Evolutionary conservation across 1,140 invertebrate species (phyloP), one percentile per base, ranked within the genome.

Genomic region (Formica exsecta): DNA sequence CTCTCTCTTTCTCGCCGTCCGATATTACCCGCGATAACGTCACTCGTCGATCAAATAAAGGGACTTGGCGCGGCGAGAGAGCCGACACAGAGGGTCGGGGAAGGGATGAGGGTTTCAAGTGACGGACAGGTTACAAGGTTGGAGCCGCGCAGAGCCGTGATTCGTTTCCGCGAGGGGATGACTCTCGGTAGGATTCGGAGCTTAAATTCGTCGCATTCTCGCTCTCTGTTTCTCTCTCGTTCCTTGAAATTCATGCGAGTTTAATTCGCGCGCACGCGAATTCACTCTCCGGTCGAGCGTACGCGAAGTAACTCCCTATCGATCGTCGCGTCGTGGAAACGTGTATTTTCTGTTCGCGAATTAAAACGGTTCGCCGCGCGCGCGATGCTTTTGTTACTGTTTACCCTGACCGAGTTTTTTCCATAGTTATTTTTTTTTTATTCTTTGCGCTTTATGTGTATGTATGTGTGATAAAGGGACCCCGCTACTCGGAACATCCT

Each of bases 1-100:
- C 44, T 61, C 68, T 57, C 61, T 80, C 75, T 51, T 48, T 54
- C 77, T 64, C 66, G 44, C 80, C 90, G 84, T 88, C 90, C 74
- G 79, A 90, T 90, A 90, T 90, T 90, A 90, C 75, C 81, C 65
- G 51, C 76, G 88, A 90, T 90, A 90, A 90, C 88, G 89, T 90
- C 88, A 86, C 81, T 90, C 89, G 89, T 87, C 86, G 86, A 90
- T 90, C 88, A 87, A 87, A 85, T 85, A 81, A 89, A 90, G 87
- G 89, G 80, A 70, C n/a, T n/a, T 22, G 71, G n/a, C 32, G 71
- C 22, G 51, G 25, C 62, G 66, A 62, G 57, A 61, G 54, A 38
- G 64, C 57, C 64, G 62, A 29, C n/a, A 32, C 13, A 66, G 71
- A 13, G 32, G n/a, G 32, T 19, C 16, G 48, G 13, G 16, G 48